These are phyloP conservation scores for Mus caroli DNA, from an alignment of 2,797 vertebrate species.

Conservation along the genomic window DNA sequence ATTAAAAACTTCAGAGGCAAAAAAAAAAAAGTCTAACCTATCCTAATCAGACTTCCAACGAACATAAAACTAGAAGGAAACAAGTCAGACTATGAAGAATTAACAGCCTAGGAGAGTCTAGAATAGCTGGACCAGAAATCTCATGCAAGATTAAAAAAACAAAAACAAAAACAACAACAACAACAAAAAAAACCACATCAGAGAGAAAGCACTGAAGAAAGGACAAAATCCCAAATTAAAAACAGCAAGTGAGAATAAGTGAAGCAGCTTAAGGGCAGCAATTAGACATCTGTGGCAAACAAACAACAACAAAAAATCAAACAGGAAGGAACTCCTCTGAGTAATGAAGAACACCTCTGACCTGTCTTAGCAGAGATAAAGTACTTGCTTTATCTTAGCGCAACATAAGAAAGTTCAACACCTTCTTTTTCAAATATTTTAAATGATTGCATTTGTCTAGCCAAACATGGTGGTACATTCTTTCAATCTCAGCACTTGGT, in stretches of 20 bases:
- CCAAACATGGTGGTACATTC: not conserved
- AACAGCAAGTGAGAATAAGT: slow-evolving; percentile 31
- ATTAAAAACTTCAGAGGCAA: not conserved
- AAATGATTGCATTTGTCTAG: not conserved
- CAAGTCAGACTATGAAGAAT: slow-evolving; percentile 36
- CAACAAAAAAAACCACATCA: slow-evolving; percentile 8
- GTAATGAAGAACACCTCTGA: slow-evolving; percentile 46
- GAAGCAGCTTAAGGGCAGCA: slow-evolving; percentile 43
- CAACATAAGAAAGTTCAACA: not conserved
- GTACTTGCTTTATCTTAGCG: slow-evolving; percentile 13
- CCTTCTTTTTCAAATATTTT: not conserved
- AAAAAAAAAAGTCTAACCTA: not conserved
- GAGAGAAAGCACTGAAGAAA: slow-evolving; percentile 28
- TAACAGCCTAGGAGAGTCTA: slow-evolving; percentile 22
- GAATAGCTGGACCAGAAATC: slow-evolving; percentile 21
- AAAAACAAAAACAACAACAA: too few relatives aligned
- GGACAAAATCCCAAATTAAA: not conserved
- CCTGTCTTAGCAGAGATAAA: slow-evolving; percentile 43
- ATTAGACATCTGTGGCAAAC: slow-evolving; percentile 21
- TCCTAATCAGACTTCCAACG: slow-evolving; percentile 51
- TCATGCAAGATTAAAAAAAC: not conserved
- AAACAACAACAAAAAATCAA: slow-evolving; percentile 13
- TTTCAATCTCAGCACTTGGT: not conserved
- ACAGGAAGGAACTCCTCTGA: slow-evolving; percentile 30
- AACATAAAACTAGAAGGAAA: not conserved